phyloP scores from a whole-genome alignment of 92 coral and sea anemone species.

The Umimayanthus kanabou region DNA sequence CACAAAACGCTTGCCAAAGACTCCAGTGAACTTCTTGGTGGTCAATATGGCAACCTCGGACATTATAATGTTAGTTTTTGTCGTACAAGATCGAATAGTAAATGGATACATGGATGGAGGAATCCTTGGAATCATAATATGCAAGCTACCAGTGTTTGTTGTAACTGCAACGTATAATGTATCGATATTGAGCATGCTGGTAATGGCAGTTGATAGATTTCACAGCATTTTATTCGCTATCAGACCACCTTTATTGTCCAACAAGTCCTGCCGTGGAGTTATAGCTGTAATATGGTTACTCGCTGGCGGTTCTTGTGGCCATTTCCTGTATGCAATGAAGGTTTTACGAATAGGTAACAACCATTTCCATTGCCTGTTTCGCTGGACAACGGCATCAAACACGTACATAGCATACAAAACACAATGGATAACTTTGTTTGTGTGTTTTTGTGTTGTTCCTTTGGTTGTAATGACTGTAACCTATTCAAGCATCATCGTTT shows the following conservation, averaged over 20 bases:
- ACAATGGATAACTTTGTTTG: not conserved
- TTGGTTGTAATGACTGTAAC: not conserved
- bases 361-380: not conserved
- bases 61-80: not conserved
- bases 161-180: slow-evolving; percentile 22
- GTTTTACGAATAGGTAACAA: not conserved
- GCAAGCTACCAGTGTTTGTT: slow-evolving; percentile 12
- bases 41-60: slow-evolving; percentile 26
- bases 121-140: not conserved
- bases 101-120: not conserved
- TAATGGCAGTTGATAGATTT: slow-evolving; percentile 27
- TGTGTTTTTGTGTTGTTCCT: not conserved
- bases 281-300: slow-evolving; percentile 9
- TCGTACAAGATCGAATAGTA: not conserved
- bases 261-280: not conserved
- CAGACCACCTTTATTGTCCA: slow-evolving; percentile 14
- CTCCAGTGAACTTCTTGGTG: slow-evolving; percentile 1
- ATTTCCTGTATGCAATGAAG: not conserved
- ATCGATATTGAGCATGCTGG: slow-evolving; percentile 18
- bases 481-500: not conserved
- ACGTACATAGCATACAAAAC: not conserved
- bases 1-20: slow-evolving; percentile 1
- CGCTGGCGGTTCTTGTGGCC: not conserved
- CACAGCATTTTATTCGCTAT: slow-evolving; percentile 16
- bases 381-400: not conserved